Base-by-base conservation (phyloP, 2,888 invertebrate genomes). In the Conops quadrifasciatus region DNA sequence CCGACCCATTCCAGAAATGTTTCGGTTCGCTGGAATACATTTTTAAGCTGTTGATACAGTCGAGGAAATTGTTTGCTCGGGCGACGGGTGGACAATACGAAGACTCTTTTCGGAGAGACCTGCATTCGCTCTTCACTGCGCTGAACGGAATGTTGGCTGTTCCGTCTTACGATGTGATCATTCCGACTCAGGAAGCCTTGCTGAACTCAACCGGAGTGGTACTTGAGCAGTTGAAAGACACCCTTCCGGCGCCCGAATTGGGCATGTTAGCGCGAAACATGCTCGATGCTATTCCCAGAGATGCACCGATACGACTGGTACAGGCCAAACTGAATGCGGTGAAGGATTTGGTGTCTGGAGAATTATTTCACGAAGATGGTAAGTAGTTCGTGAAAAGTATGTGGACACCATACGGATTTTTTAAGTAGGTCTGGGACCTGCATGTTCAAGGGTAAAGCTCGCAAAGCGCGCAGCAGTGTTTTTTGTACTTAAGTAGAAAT, bases 11-110 rank as follows among this genome's bases (percentile, higher is more conserved):
- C 73, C 92, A 94, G 82, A 95, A 94, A 81, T 95, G 95, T 81
- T 94, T 96, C 73, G 91, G 93, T 70, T 95, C 96, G 0, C 87
- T 97, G 59, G 96, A 96, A 81, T 96, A 95, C 74, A 94, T 97
- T 77, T 95, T 97, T 86, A 94, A 96, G 75, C 90, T 97, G 78
- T 93, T 97, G 2, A 96, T 97, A 49, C 94, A 96, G 78, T 97
- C 96, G 56, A 88, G 95, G 7, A 84, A 93, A 51, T 82, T 96
- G 51, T 96, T 95, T 87, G 91, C 94, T 0, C 88, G 94, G 21
- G 95, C 95, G 0, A 95, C 94, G 0, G 94, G 94, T 11, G 95
- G 94, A 0, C 93, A 94, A 84, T 94, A 93, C 81, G 95, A 95
- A 81, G 96, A 96, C 80, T 93, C 93, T 79, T 96, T 96, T 82